These are phyloP conservation scores for Clarias platycephalus DNA, from an alignment of 2,797 vertebrate genomes.

Conservation along the genomic window DNA sequence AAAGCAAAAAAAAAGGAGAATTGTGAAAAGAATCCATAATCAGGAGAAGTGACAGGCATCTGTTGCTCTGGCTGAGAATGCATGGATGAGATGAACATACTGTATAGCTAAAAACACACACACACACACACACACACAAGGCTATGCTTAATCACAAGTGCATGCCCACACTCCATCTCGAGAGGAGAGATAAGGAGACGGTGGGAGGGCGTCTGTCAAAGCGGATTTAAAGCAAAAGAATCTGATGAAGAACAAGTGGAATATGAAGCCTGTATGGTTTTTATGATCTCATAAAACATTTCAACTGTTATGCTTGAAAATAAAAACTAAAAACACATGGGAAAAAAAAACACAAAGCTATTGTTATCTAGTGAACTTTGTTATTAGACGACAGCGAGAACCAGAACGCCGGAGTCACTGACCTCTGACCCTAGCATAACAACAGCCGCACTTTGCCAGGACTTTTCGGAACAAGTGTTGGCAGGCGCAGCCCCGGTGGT, in stretches of 20 bases:
- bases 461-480: conserved; percentile 94
- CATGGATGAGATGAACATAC: conserved; percentile 44
- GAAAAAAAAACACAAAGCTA: not conserved
- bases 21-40: conserved; percentile 35
- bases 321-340: not conserved
- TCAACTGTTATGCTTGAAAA: not conserved
- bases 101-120: conserved; percentile 4
- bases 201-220: conserved; percentile 57
- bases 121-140: conserved; percentile 25
- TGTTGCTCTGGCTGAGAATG: conserved; percentile 67
- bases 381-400: conserved; percentile 7
- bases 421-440: conserved; percentile 90
- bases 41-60: conserved; percentile 61
- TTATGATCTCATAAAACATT: not conserved
- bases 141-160: conserved; percentile 53
- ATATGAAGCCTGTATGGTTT: not conserved
- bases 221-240: conserved; percentile 40
- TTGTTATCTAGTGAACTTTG: not conserved
- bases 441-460: conserved; percentile 91
- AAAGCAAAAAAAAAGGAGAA: conserved; percentile 16
- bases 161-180: conserved; percentile 50
- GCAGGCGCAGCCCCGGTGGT: conserved; percentile 87
- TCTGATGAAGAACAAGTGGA: not conserved
- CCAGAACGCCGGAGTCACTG: conserved; percentile 68
- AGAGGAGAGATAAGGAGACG: conserved; percentile 59